Evolutionary conservation across 2,888 invertebrate genomes (phyloP).

Genomic region (Cosmia trapezina): DNA sequence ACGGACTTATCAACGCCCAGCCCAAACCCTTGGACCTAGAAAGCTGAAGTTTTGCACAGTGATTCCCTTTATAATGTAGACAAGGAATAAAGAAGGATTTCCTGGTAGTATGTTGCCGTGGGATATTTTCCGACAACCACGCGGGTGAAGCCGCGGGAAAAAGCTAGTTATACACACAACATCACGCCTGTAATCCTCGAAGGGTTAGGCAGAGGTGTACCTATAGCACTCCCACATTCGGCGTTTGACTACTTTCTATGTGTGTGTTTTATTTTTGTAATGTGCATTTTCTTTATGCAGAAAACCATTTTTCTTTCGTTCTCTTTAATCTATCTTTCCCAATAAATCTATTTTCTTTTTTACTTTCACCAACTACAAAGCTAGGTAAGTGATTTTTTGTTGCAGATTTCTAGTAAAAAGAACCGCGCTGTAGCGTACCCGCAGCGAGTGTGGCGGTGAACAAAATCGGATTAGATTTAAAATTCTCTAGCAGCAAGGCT

Average conservation of each 20-base stretch:
- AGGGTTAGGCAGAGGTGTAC: no score
- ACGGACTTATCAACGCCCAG: no score
- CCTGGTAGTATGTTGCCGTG: no score
- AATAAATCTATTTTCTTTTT: neutral
- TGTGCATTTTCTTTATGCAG: neutral
- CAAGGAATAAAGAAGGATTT: no score
- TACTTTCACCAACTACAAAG: neutral
- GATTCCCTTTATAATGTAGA: no score
- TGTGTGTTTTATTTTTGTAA: neutral
- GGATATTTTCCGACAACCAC: no score
- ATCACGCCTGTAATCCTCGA: no score
- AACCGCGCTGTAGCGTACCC: neutral
- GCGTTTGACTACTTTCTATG: neutral
- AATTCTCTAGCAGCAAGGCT: neutral
- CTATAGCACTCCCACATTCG: no score
- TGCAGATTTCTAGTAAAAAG: constrained; percentile 21
- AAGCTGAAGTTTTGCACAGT: no score
- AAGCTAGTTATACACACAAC: no score
- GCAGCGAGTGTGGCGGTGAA: constrained; percentile 14
- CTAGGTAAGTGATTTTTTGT: constrained; percentile 17
- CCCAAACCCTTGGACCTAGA: no score
- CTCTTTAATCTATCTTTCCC: neutral
- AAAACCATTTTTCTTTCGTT: neutral
- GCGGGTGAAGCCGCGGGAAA: no score
- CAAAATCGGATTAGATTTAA: constrained; percentile 42